These are phyloP conservation scores for Villa cingulata DNA, from an alignment of 2,888 invertebrate species.

Conservation along the genomic window DNA sequence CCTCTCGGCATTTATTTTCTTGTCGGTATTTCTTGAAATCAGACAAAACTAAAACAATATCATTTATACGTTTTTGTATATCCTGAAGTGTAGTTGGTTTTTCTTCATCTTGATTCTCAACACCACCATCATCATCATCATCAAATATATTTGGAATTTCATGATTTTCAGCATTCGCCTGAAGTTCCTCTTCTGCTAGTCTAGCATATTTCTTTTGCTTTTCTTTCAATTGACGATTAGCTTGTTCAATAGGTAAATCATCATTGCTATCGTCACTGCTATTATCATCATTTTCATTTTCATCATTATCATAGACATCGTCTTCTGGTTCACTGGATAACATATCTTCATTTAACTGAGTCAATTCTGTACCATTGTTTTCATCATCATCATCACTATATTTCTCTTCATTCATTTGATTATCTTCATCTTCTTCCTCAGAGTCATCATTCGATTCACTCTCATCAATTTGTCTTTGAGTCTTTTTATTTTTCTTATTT, in stretches of 20 bases:
- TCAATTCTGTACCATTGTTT: neutral
- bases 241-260: conserved; percentile 74
- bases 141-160: conserved; percentile 64
- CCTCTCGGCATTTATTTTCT: conserved; percentile 55
- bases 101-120: conserved; percentile 43
- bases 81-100: conserved; percentile 64
- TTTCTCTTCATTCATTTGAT: conserved; percentile 22
- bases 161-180: conserved; percentile 62
- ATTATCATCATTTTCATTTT: conserved; percentile 32
- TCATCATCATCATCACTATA: conserved; percentile 12
- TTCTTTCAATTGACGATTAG: conserved; percentile 61
- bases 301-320: conserved; percentile 22
- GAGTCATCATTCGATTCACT: neutral
- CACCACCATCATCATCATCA: conserved; percentile 22
- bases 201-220: conserved; percentile 55
- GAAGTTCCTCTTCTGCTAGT: conserved; percentile 67
- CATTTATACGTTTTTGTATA: conserved; percentile 79
- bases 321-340: neutral
- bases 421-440: conserved; percentile 23
- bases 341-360: too few species aligned
- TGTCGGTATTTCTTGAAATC: conserved; percentile 64
- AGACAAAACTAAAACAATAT: conserved; percentile 62
- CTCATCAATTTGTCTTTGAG: too few species aligned
- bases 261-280: conserved; percentile 45
- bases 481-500: too few species aligned